These are phyloP conservation scores for Nannoperca australis DNA, from an alignment of 2,797 vertebrate species.

Conservation along the genomic window DNA sequence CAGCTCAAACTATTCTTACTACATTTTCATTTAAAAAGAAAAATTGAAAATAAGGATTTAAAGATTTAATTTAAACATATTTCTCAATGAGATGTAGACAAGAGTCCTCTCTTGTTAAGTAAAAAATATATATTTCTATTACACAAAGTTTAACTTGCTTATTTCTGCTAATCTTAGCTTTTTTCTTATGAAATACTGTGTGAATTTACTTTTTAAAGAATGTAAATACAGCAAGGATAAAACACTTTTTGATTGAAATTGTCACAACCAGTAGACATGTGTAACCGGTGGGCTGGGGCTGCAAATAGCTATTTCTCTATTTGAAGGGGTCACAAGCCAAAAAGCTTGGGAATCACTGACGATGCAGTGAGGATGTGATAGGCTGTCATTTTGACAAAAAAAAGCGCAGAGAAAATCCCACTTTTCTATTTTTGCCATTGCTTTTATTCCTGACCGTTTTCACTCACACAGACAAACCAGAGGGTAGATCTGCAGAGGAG, in stretches of 20 bases:
- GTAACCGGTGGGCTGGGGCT: background rate
- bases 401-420: slow-evolving; percentile 21
- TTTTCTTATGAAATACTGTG: background rate
- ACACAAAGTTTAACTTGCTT: too few species aligned
- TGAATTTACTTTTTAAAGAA: background rate
- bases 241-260: background rate
- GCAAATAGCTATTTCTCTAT: background rate
- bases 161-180: too few species aligned
- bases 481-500: slow-evolving; percentile 46
- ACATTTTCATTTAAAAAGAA: background rate
- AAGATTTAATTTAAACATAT: background rate
- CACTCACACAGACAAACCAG: slow-evolving; percentile 46
- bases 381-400: slow-evolving; percentile 33
- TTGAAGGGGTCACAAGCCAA: background rate
- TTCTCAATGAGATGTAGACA: background rate
- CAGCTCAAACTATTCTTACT: background rate
- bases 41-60: background rate
- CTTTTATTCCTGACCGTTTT: slow-evolving; percentile 42
- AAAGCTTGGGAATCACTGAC: background rate
- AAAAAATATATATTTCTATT: too few species aligned
- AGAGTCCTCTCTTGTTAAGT: too few species aligned
- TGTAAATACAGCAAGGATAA: background rate
- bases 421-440: slow-evolving; percentile 24
- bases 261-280: background rate
- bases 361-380: background rate